Conservation (phyloP, 2,113 vertebrate species). For the Oncorhynchus tshawytscha region DNA sequence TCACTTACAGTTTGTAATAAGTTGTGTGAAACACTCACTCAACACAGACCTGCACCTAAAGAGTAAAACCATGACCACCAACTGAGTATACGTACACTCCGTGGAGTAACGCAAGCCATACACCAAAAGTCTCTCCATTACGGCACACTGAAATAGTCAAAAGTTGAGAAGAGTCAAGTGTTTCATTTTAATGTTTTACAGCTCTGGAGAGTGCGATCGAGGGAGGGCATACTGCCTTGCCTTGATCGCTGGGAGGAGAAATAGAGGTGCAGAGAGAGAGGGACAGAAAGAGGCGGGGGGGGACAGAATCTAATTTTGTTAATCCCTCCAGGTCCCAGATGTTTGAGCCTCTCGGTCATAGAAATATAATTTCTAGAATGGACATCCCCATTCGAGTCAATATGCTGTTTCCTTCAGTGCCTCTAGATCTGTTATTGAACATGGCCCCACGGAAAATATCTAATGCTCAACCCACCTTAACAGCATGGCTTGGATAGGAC, state of each 20-base stretch:
- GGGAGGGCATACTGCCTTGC: not conserved
- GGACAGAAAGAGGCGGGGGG: not conserved
- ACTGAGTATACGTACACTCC: not conserved
- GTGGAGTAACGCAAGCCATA: constrained; percentile 1
- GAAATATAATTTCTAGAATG: too few species aligned
- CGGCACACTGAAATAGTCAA: constrained; percentile 27
- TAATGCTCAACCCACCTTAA: not conserved
- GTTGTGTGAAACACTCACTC: not conserved
- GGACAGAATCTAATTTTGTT: not conserved
- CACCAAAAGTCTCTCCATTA: constrained; percentile 13
- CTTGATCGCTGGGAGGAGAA: constrained; percentile 9
- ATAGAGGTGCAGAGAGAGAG: too few species aligned
- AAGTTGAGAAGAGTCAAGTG: constrained; percentile 37
- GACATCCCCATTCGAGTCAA: too few species aligned
- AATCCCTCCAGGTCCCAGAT: constrained; percentile 23
- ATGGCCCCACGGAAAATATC: constrained; percentile 9
- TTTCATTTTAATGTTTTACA: constrained; percentile 56
- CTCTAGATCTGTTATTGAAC: constrained; percentile 9
- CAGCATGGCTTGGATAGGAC: constrained; percentile 11
- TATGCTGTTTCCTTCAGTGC: not conserved
- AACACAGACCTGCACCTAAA: not conserved
- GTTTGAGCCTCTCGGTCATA: not conserved
- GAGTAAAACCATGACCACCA: constrained; percentile 10
- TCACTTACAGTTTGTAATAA: not conserved
- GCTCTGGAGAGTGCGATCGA: constrained; percentile 15